Percentiles rank a stretch among this genome's conserved stretches.
Conservation (phyloP, 1,140 invertebrate genomes). For the Drosophila jambulina region DNA sequence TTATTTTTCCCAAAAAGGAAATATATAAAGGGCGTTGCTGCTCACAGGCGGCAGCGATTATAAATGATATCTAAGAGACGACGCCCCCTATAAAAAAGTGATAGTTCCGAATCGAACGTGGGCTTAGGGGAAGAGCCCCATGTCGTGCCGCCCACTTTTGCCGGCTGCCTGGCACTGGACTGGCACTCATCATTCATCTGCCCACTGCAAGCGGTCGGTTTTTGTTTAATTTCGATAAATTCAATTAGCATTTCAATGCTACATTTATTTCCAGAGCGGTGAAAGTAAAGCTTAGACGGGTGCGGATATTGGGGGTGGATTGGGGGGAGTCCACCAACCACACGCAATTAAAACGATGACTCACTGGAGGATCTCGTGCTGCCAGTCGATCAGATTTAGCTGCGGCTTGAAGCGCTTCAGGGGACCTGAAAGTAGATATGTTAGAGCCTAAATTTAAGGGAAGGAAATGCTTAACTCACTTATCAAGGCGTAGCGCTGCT, state of each 20-base stretch:
- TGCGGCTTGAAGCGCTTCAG: slow-evolving; percentile 82
- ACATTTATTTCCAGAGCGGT: slow-evolving; percentile 67
- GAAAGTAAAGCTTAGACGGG: slow-evolving; percentile 60
- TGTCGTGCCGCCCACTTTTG: slow-evolving; percentile 62
- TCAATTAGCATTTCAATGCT: slow-evolving; percentile 70
- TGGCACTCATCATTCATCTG: slow-evolving; percentile 33
- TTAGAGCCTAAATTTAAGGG: background rate
- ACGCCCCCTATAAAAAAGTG: slow-evolving; percentile 61
- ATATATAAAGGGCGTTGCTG: slow-evolving; percentile 62
- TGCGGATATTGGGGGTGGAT: slow-evolving; percentile 13
- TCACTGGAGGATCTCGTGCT: slow-evolving; percentile 72
- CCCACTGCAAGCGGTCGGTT: slow-evolving; percentile 23
- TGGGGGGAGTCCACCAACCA: slow-evolving; percentile 28
- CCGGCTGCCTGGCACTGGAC: slow-evolving; percentile 44
- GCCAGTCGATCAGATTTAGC: slow-evolving; percentile 77
- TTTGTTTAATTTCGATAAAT: slow-evolving; percentile 46
- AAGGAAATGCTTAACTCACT: slow-evolving; percentile 48
- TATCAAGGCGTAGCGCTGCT: slow-evolving; percentile 81
- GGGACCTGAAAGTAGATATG: slow-evolving; percentile 63
- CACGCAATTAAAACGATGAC: slow-evolving; percentile 52
- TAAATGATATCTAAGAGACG: slow-evolving; percentile 34
- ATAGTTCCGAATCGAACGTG: slow-evolving; percentile 29
- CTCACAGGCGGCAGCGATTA: slow-evolving; percentile 12
- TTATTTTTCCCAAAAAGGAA: slow-evolving; percentile 29
- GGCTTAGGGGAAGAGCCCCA: slow-evolving; percentile 7